A percentile compares a stretch with the other conserved stretches of the same genome.
Conservation (phyloP, 1,140 invertebrate genomes). For the Apis laboriosa region DNA sequence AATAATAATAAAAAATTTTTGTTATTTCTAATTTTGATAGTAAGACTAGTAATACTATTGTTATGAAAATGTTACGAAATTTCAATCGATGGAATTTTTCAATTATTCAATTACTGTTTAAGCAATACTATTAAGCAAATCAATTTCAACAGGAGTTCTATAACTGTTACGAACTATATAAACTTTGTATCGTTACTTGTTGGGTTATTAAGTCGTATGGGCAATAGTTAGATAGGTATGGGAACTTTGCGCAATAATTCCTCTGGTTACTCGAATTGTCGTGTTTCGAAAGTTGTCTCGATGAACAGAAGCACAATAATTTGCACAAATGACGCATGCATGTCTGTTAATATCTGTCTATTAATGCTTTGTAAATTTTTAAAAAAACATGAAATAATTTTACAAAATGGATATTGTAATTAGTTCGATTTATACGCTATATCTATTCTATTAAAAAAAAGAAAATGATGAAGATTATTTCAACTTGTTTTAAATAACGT, state of each 20-base stretch:
- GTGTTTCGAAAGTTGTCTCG: slow-evolving; percentile 14
- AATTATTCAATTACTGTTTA: too few relatives aligned
- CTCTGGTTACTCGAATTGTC: background rate
- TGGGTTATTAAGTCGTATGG: background rate
- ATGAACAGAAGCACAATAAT: slow-evolving; percentile 14
- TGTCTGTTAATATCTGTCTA: slow-evolving; percentile 2
- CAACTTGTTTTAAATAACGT: too few relatives aligned
- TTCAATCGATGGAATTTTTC: background rate
- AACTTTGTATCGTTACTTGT: slow-evolving; percentile 1
- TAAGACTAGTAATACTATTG: background rate
- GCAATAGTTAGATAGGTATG: background rate
- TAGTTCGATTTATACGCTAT: too few relatives aligned
- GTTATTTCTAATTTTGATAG: too few relatives aligned
- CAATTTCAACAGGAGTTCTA: background rate
- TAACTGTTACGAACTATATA: background rate
- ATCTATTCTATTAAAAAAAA: too few relatives aligned
- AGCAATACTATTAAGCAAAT: background rate
- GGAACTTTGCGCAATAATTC: slow-evolving; percentile 16
- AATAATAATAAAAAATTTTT: too few relatives aligned
- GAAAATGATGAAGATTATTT: too few relatives aligned
- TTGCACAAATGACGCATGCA: background rate
- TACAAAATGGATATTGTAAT: too few relatives aligned
- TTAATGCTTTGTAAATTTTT: background rate
- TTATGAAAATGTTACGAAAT: background rate
- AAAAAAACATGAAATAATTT: too few relatives aligned